Percentiles rank a stretch among this genome's conserved stretches.
phyloP scores from a whole-genome alignment of 1,140 invertebrate genomes.

The Dermatophagoides farinae region DNA sequence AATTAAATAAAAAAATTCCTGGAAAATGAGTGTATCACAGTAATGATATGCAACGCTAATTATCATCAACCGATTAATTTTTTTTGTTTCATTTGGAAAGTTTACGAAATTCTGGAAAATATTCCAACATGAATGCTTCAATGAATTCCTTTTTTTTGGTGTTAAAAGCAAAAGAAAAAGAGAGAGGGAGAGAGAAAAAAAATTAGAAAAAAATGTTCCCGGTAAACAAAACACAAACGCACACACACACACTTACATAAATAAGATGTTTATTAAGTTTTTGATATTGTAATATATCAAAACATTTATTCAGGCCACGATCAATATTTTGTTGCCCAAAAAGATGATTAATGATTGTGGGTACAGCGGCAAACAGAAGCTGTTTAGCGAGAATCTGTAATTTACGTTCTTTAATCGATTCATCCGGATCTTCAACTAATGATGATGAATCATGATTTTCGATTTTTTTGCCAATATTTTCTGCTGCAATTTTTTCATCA shows the following conservation, averaged over 20 bases:
- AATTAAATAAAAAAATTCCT: background rate
- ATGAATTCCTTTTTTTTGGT: constrained; percentile 6
- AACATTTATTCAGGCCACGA: constrained; percentile 59
- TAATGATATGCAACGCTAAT: background rate
- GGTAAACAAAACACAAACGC: too few relatives aligned
- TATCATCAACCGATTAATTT: too few relatives aligned
- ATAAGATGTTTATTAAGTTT: constrained; percentile 72
- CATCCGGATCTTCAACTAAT: background rate
- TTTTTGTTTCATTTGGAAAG: background rate
- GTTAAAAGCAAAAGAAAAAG: too few relatives aligned
- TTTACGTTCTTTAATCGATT: background rate
- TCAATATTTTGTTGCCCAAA: constrained; percentile 63
- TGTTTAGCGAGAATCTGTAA: constrained; percentile 25
- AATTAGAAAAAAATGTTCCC: background rate
- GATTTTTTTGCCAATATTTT: background rate
- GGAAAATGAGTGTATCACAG: too few relatives aligned
- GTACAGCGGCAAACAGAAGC: constrained; percentile 26
- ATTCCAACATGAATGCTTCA: constrained; percentile 5
- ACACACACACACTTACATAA: constrained; percentile 73
- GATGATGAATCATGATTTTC: background rate
- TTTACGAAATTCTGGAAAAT: background rate
- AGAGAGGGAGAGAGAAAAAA: background rate
- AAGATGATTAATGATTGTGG: constrained; percentile 50
- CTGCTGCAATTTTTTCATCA: background rate
- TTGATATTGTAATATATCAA: constrained; percentile 62